phyloP scores from a whole-genome alignment of 2,888 invertebrate genomes.

The Myathropa florea region DNA sequence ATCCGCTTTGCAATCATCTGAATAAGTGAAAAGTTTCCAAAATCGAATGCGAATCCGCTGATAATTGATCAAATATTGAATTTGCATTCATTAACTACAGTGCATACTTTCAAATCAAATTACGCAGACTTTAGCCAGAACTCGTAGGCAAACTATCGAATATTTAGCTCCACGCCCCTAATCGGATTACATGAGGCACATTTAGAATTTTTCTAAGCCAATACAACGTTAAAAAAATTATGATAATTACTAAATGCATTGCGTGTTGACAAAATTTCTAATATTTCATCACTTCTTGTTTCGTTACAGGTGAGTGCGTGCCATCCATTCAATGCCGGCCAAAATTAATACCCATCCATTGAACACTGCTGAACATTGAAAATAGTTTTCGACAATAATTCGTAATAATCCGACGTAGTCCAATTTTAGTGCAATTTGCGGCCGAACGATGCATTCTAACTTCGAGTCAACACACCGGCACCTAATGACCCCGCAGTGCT shows the following conservation, averaged over 20 bases:
- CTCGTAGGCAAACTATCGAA: neutral
- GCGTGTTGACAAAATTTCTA: neutral
- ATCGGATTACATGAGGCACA: neutral
- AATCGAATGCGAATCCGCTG: neutral
- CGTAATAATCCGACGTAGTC: neutral
- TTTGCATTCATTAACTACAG: neutral
- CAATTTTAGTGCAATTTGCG: neutral
- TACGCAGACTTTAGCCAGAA: neutral
- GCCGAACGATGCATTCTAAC: neutral
- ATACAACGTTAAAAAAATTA: neutral
- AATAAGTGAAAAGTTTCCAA: neutral
- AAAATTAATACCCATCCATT: neutral
- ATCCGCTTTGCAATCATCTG: neutral
- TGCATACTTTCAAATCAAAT: neutral
- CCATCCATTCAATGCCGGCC: neutral
- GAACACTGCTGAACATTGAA: neutral
- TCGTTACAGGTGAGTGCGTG: conserved; percentile 26
- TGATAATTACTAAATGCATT: neutral
- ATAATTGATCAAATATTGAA: neutral
- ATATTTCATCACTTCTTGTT: neutral
- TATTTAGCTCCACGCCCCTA: neutral
- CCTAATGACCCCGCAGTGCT: neutral
- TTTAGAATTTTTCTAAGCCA: neutral
- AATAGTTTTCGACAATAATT: neutral
- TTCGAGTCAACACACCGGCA: neutral